These are phyloP conservation scores for Spinus pinus DNA, from an alignment of 2,797 vertebrate genomes.

Conservation along the genomic window DNA sequence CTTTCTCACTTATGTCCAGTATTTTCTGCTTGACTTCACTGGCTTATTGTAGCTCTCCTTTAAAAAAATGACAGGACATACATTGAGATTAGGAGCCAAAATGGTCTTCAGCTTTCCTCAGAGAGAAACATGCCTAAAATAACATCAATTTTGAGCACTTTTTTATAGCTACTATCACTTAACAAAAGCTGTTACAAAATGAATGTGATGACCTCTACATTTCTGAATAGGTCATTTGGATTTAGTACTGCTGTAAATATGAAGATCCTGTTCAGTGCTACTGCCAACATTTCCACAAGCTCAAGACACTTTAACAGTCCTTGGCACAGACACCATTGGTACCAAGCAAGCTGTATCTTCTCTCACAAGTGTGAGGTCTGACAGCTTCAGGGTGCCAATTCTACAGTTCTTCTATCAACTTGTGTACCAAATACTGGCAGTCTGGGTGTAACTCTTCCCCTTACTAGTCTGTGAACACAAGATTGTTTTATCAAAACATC, in stretches of 20 bases:
- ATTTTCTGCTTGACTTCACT: slow-evolving; percentile 31
- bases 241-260: background rate
- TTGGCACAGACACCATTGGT: background rate
- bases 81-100: background rate
- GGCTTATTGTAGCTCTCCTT: slow-evolving; percentile 6
- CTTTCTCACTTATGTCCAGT: background rate
- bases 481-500: background rate
- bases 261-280: background rate
- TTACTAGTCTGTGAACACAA: background rate
- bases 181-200: slow-evolving; percentile 14
- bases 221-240: background rate
- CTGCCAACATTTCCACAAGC: background rate
- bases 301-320: background rate
- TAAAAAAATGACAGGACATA: background rate
- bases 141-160: background rate
- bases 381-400: background rate
- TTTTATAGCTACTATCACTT: background rate
- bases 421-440: background rate
- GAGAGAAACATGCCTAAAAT: background rate
- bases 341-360: background rate
- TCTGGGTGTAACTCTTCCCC: background rate
- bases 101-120: background rate
- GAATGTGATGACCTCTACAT: background rate
- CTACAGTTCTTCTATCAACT: background rate
- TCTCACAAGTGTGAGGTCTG: background rate